Evolutionary conservation across 2,113 vertebrate genomes (phyloP).

Genomic region (Peucedramus taeniatus): DNA sequence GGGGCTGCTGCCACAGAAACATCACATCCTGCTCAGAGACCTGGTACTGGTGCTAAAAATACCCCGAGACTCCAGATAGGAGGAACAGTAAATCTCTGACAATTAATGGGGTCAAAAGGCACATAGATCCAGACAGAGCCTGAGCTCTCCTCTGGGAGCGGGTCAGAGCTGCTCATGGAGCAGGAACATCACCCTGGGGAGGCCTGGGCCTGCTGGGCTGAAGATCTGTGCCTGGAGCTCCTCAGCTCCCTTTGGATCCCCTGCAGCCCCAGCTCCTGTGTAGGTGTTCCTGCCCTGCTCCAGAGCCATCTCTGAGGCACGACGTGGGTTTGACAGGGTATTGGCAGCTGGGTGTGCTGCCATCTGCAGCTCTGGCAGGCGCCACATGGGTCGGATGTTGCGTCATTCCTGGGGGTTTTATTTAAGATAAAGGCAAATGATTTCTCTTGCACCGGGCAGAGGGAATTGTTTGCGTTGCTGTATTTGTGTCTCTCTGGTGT

Average conservation of each 20-base stretch:
- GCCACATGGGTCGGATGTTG: accelerated
- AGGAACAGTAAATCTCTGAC: neutral
- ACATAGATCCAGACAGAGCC: accelerated
- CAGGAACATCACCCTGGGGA: accelerated
- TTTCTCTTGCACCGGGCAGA: neutral
- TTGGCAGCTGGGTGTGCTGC: neutral
- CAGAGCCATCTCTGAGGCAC: neutral
- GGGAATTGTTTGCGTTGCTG: neutral
- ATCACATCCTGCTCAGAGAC: neutral
- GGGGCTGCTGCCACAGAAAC: neutral
- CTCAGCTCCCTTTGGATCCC: neutral
- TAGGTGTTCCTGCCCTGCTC: neutral
- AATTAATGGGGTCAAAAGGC: neutral
- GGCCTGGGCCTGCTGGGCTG: neutral
- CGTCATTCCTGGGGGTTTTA: neutral
- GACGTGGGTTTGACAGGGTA: neutral
- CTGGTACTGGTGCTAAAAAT: neutral
- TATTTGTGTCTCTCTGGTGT: neutral
- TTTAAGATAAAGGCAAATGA: neutral
- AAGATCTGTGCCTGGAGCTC: neutral
- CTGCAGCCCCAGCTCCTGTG: neutral
- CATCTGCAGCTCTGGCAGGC: neutral
- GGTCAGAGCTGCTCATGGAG: accelerated
- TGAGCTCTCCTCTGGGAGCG: neutral
- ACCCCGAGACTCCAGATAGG: neutral